Evolutionary conservation across 2,113 vertebrate genomes (phyloP).

Genomic region (Lepus americanus): DNA sequence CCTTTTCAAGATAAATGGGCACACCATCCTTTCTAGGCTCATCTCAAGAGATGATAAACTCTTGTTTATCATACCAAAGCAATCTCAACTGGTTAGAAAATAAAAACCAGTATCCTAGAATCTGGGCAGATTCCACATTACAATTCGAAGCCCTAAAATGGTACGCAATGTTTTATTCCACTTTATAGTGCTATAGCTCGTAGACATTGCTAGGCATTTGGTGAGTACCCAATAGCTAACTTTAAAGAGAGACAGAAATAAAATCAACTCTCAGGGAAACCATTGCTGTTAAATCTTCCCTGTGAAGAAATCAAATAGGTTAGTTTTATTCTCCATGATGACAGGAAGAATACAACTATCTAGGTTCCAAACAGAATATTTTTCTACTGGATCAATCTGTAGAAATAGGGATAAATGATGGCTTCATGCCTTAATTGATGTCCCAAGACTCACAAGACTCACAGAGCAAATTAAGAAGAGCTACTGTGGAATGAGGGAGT

Average conservation of each 20-base stretch:
- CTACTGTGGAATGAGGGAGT: not conserved
- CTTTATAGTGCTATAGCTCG: not conserved
- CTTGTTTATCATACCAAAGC: not conserved
- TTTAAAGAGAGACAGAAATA: slow-evolving; percentile 19
- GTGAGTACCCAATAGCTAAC: not conserved
- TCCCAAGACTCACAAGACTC: not conserved
- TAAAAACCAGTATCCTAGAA: not conserved
- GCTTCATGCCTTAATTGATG: not conserved
- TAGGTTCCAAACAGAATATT: not conserved
- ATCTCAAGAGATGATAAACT: not conserved
- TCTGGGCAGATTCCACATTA: not conserved
- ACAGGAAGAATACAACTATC: not conserved
- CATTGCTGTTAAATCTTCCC: not conserved
- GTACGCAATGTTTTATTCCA: not conserved
- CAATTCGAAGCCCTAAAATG: not conserved
- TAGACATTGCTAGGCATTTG: not conserved
- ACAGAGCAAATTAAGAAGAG: not conserved
- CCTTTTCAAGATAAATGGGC: not conserved
- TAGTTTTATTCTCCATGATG: not conserved
- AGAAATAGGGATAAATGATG: not conserved
- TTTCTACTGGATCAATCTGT: not conserved
- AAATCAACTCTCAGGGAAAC: slow-evolving; percentile 1
- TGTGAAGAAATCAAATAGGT: not conserved
- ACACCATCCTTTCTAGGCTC: not conserved
- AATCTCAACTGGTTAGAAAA: not conserved